Evolutionary conservation across 2,888 invertebrate genomes (phyloP), one percentile per base, ranked within the genome.

Genomic region (Embidobia sp.): DNA sequence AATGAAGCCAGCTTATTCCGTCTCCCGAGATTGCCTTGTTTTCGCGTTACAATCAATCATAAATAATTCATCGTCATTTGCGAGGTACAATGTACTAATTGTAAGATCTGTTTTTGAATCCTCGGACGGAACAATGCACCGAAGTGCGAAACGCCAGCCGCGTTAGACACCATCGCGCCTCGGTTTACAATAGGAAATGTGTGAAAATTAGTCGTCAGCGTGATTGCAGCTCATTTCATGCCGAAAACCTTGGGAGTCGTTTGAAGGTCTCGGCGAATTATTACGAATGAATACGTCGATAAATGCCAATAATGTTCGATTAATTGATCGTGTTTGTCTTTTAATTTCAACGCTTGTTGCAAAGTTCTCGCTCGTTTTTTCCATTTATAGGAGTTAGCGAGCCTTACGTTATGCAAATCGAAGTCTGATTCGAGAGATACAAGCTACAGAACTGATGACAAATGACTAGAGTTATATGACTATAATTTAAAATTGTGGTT

Each of bases 131-230:
- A 67, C 61, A 73, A 73, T 67, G 51, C 18, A 33, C 11, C 27
- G 16, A 64, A 48, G 78, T 67, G 66, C 33, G 64, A 77, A 49
- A 51, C 26, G 40, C 51, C 42, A 19, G 29, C 31, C 6, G 31
- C 31, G 40, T 51, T 29, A 59, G 64, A 63, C 53, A 49, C 42
- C 44, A 55, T 55, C 26, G 16, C 13, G 44, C 53, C 61, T 44
- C 49, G 10, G 29, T 31, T 61, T 11, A 77, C 67, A 80, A 77
- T 74, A 63, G 69, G 37, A 76, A 74, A 78, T 74, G 80, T 78
- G 80, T 76, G 78, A 80, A 80, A 80, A 80, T 77, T 78, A 74
- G 75, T 51, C 67, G 59, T 44, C 49, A 55, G 49, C 29, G 18
- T 64, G 53, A 76, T 80, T 72, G 78, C 75, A 51, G 29, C 46